A percentile compares a stretch with the other conserved stretches of the same genome.
These are phyloP conservation scores for Chlamydotis undulata DNA, from an alignment of 2,113 vertebrate species.

Conservation along the genomic window DNA sequence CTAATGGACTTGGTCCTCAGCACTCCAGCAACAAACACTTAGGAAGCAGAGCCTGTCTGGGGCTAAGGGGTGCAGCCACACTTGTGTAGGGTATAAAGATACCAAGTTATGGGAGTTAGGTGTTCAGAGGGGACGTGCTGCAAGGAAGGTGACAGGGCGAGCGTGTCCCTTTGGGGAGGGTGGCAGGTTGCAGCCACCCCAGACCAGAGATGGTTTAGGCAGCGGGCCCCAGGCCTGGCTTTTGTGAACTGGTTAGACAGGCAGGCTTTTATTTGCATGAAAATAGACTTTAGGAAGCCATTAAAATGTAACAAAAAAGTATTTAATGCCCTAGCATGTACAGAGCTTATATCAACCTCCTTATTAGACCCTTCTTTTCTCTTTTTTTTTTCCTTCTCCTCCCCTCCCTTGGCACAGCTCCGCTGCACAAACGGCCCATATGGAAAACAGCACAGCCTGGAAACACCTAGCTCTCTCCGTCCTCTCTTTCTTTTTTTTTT, in stretches of 20 bases:
- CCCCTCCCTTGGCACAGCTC: not conserved
- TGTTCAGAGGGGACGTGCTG: fast-evolving
- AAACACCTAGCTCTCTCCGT: conserved; percentile 68
- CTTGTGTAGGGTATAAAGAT: not conserved
- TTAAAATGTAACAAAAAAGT: conserved; percentile 69
- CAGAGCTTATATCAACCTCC: conserved; percentile 12
- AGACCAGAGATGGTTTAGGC: not conserved
- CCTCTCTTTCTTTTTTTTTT: not conserved
- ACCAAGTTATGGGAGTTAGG: fast-evolving
- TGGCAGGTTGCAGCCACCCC: not conserved
- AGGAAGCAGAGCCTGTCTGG: not conserved
- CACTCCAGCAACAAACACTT: fast-evolving
- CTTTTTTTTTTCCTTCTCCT: not conserved
- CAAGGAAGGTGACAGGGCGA: not conserved
- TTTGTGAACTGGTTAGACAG: not conserved
- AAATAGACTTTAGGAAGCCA: conserved; percentile 64
- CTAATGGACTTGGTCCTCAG: fast-evolving
- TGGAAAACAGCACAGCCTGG: conserved; percentile 43
- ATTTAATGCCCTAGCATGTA: conserved; percentile 26
- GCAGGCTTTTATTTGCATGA: conserved; percentile 59
- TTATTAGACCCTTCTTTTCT: conserved; percentile 34
- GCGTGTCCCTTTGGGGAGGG: fast-evolving
- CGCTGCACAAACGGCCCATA: conserved; percentile 16
- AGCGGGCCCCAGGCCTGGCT: not conserved
- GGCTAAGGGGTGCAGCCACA: not conserved